phyloP scores from a whole-genome alignment of 2,797 vertebrate species.

The Numenius phaeopus region DNA sequence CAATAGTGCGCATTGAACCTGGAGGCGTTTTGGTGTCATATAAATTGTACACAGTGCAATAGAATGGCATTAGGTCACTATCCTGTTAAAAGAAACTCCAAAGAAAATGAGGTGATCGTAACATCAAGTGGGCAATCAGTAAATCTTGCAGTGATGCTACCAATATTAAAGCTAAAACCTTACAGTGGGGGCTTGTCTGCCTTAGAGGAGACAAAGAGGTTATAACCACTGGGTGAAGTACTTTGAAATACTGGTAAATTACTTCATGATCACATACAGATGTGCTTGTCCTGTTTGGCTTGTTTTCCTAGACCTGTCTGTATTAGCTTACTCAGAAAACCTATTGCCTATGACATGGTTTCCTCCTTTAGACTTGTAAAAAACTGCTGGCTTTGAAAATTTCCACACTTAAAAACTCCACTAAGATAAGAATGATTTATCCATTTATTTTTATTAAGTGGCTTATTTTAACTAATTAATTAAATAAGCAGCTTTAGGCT shows the following conservation, averaged over 20 bases:
- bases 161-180: neutral
- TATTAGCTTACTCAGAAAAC: neutral
- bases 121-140: neutral
- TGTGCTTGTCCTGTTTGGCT: neutral
- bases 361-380: neutral
- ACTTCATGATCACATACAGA: neutral
- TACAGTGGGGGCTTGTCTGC: neutral
- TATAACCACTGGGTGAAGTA: neutral
- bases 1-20: neutral
- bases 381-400: neutral
- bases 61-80: slow-evolving; percentile 1
- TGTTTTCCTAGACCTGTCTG: neutral
- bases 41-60: slow-evolving; percentile 1
- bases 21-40: neutral
- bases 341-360: neutral
- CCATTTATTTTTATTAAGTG: neutral
- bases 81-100: neutral
- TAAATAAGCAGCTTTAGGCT: too few species aligned
- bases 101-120: neutral
- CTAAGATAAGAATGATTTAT: neutral
- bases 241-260: neutral
- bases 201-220: slow-evolving; percentile 22
- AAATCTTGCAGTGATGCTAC: neutral
- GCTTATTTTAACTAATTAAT: neutral
- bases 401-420: neutral